Conservation (phyloP, 2,797 vertebrate genomes). For the Danionella dracula region DNA sequence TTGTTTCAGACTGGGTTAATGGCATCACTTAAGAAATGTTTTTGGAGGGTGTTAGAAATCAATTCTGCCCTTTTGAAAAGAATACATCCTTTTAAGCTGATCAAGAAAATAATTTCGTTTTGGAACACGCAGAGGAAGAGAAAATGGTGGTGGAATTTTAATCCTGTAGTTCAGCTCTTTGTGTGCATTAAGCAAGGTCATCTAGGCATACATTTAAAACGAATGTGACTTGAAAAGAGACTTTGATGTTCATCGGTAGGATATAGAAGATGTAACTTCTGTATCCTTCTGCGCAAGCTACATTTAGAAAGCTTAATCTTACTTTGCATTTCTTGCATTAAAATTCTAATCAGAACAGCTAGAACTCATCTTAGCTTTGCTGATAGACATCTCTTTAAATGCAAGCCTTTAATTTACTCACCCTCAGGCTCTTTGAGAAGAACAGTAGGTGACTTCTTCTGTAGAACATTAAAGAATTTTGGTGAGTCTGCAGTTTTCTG, state of each 20-base stretch:
- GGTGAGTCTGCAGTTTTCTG: not conserved
- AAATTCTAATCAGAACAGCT: not conserved
- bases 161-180: not conserved
- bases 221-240: not conserved
- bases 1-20: too few relatives aligned
- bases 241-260: slow-evolving; percentile 30
- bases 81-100: too few relatives aligned
- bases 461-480: not conserved
- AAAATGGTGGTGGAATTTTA: not conserved
- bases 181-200: slow-evolving; percentile 7
- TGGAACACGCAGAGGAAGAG: too few relatives aligned
- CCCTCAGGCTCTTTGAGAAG: not conserved
- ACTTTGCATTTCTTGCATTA: not conserved
- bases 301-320: not conserved
- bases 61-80: too few relatives aligned
- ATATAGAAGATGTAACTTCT: slow-evolving; percentile 6
- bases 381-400: not conserved
- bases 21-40: too few relatives aligned
- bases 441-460: not conserved
- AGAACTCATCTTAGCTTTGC: not conserved
- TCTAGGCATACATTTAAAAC: slow-evolving; percentile 16
- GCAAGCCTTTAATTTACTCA: not conserved
- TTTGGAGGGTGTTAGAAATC: too few relatives aligned
- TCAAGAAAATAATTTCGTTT: too few relatives aligned
- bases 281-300: not conserved